Conservation (phyloP, 2,113 vertebrate species). For the Coregonus clupeaformis region DNA sequence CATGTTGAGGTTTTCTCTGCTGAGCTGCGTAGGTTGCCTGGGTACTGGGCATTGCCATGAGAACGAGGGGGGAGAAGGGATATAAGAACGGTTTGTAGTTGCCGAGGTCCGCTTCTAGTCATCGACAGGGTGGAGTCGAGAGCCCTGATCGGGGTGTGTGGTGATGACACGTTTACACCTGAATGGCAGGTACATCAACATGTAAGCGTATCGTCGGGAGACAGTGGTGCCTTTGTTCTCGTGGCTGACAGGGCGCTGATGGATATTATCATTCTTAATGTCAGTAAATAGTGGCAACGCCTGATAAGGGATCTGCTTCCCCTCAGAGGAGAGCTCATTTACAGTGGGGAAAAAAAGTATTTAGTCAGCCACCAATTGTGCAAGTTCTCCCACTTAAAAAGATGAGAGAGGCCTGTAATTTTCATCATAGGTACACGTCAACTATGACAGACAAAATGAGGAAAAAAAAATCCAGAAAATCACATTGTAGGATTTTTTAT, state of each 20-base stretch:
- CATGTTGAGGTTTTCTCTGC: no score
- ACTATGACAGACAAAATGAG: no score
- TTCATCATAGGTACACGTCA: no score
- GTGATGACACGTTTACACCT: constrained; percentile 77
- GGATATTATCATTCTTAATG: constrained; percentile 89
- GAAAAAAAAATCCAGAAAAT: no score
- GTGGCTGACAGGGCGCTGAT: constrained; percentile 75
- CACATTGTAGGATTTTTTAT: no score
- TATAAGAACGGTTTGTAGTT: constrained; percentile 1
- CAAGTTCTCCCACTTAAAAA: no score
- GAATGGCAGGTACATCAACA: constrained; percentile 76
- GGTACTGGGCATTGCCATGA: constrained; percentile 12
- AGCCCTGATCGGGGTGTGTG: constrained; percentile 50
- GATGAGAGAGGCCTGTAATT: no score
- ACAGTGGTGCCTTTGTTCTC: constrained; percentile 78
- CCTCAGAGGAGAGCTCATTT: constrained; percentile 73
- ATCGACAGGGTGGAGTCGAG: constrained; percentile 60
- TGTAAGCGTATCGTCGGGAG: constrained; percentile 75
- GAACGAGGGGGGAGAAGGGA: constrained; percentile 28
- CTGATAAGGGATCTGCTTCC: constrained; percentile 77
- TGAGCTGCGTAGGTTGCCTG: no score
- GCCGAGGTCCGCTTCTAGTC: constrained; percentile 62
- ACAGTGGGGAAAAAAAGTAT: no score
- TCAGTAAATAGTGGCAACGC: constrained; percentile 77
- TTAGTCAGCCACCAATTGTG: no score